Conservation (phyloP, 1,140 invertebrate genomes). For the Mercenaria mercenaria region DNA sequence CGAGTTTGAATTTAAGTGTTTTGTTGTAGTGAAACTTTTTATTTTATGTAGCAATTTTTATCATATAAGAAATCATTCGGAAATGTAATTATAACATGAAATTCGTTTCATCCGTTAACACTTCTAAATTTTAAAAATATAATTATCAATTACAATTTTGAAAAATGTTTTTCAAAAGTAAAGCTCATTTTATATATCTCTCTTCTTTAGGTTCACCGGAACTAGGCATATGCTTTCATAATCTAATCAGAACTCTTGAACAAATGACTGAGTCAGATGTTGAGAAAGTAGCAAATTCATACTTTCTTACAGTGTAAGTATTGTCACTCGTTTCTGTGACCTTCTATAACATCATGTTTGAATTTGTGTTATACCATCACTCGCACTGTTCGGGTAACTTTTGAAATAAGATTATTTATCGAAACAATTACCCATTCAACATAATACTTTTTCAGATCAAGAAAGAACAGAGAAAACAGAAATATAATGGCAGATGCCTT, state of each 20-base stretch:
- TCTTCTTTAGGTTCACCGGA: neutral
- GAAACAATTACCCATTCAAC: too few relatives aligned
- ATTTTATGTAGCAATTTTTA: too few relatives aligned
- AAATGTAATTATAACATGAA: too few relatives aligned
- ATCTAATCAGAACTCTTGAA: neutral
- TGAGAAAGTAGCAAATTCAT: neutral
- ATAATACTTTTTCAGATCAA: neutral
- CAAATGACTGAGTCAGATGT: neutral
- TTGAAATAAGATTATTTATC: too few relatives aligned
- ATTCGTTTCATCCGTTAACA: too few relatives aligned
- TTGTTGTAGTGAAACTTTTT: too few relatives aligned
- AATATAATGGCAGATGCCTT: slow-evolving; percentile 34
- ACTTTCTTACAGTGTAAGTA: neutral
- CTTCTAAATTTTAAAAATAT: neutral
- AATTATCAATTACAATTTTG: neutral
- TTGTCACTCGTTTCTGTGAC: neutral
- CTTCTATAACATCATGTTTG: too few relatives aligned
- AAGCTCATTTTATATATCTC: too few relatives aligned
- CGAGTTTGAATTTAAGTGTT: too few relatives aligned
- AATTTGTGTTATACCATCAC: too few relatives aligned
- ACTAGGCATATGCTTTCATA: neutral
- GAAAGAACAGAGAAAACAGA: neutral
- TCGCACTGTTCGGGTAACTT: too few relatives aligned
- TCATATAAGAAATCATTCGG: too few relatives aligned
- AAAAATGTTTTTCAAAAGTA: neutral